Percentiles rank a stretch among this genome's conserved stretches.
phyloP scores from a whole-genome alignment of 1,140 invertebrate genomes.

The Drosophila leontia region DNA sequence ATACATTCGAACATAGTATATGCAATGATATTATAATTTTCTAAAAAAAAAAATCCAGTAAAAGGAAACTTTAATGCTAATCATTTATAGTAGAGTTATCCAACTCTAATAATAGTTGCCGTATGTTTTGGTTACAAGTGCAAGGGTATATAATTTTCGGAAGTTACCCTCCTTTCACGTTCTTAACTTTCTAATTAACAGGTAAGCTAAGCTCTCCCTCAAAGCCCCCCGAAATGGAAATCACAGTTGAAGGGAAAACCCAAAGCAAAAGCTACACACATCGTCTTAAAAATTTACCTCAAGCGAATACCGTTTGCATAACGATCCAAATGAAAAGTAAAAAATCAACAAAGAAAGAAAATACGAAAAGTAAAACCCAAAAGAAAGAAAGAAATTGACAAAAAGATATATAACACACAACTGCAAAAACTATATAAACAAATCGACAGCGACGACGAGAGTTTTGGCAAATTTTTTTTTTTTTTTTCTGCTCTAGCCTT shows the following conservation, averaged over 20 bases:
- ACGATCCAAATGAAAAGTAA: slow-evolving; percentile 24
- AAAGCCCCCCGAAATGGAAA: slow-evolving; percentile 25
- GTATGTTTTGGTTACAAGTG: background rate
- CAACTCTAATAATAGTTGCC: no score
- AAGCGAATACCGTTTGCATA: slow-evolving; percentile 46
- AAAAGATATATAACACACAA: slow-evolving; percentile 54
- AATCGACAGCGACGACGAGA: slow-evolving; percentile 46
- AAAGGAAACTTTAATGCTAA: no score
- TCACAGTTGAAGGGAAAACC: slow-evolving; percentile 14
- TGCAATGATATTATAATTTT: background rate
- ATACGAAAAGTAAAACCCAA: slow-evolving; percentile 6
- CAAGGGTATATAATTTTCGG: background rate
- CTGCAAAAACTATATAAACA: slow-evolving; percentile 54
- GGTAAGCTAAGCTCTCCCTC: slow-evolving; percentile 4
- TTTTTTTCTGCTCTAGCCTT: slow-evolving; percentile 8
- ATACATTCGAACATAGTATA: no score
- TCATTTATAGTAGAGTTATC: no score
- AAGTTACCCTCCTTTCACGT: background rate
- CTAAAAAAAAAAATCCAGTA: background rate
- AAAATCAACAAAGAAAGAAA: slow-evolving; percentile 28
- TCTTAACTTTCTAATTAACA: slow-evolving; percentile 24
- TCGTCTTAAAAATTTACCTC: slow-evolving; percentile 34
- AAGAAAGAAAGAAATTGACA: slow-evolving; percentile 25
- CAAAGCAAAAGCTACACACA: slow-evolving; percentile 15
- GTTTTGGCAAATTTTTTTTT: slow-evolving; percentile 63